These are phyloP conservation scores for Parapristionchus giblindavisi DNA, from an alignment of 2,888 invertebrate genomes.

Conservation along the genomic window DNA sequence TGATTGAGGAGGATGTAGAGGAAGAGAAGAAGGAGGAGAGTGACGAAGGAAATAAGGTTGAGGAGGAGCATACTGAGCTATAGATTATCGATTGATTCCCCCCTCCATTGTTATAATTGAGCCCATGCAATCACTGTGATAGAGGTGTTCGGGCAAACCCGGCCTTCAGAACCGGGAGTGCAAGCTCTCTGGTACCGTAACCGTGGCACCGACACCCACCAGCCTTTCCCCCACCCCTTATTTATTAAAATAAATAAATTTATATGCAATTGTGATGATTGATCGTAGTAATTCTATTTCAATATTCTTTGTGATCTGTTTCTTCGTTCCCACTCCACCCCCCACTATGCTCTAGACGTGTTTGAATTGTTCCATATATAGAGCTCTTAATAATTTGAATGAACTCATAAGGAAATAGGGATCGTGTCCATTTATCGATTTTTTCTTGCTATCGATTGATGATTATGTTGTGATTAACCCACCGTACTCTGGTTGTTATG, in stretches of 20 bases:
- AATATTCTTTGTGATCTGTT: too few species aligned
- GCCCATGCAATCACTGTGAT: constrained; percentile 14
- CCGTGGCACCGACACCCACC: constrained; percentile 23
- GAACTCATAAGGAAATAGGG: too few species aligned
- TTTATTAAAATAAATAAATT: constrained; percentile 30
- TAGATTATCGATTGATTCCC: constrained; percentile 39
- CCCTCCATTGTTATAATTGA: neutral
- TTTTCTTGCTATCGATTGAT: too few species aligned
- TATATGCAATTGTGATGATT: constrained; percentile 5
- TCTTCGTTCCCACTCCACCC: too few species aligned
- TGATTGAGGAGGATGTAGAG: constrained; percentile 76
- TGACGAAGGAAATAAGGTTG: constrained; percentile 60
- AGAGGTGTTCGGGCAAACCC: constrained; percentile 36
- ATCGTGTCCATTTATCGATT: too few species aligned
- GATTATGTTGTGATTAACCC: too few species aligned
- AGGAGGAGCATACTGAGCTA: constrained; percentile 66
- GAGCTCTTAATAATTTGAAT: too few species aligned
- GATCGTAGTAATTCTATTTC: too few species aligned
- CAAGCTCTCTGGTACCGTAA: too few species aligned
- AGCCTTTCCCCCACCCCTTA: neutral
- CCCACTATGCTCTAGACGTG: too few species aligned
- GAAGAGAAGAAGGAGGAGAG: constrained; percentile 70
- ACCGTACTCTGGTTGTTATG: too few species aligned
- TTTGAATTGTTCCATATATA: too few species aligned
- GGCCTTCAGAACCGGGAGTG: neutral